Evolutionary conservation across 1,140 invertebrate species (phyloP).

Genomic region (Manduca sexta): DNA sequence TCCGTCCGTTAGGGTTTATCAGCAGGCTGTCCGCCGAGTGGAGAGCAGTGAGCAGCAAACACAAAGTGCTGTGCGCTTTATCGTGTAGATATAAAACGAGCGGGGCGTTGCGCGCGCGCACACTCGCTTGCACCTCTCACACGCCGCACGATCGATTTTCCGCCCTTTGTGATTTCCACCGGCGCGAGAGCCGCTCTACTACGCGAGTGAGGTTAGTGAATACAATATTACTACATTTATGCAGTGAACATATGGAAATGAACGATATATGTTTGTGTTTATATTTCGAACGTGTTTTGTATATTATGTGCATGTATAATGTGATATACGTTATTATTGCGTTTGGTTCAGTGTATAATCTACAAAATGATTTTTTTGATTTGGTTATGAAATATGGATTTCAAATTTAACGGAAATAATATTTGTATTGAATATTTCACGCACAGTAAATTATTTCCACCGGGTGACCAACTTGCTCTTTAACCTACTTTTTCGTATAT

Average conservation of each 20-base stretch:
- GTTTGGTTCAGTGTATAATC: no score
- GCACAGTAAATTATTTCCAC: no score
- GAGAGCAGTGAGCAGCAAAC: background rate
- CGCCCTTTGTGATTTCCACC: constrained; percentile 46
- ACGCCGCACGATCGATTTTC: constrained; percentile 47
- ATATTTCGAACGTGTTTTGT: background rate
- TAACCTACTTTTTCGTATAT: no score
- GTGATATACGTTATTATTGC: background rate
- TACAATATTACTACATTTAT: constrained; percentile 32
- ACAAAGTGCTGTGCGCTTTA: constrained; percentile 28
- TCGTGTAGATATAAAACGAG: constrained; percentile 52
- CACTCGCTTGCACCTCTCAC: constrained; percentile 44
- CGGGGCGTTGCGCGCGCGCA: constrained; percentile 51
- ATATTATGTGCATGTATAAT: background rate
- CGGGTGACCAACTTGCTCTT: no score
- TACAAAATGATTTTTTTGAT: no score
- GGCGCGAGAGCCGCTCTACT: constrained; percentile 35
- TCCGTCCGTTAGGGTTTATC: constrained; percentile 2
- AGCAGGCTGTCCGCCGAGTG: no score
- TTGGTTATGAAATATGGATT: no score
- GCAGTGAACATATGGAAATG: background rate
- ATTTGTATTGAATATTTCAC: no score
- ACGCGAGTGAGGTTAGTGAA: constrained; percentile 59
- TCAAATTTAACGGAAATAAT: no score
- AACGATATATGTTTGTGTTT: constrained; percentile 2